Base-by-base conservation (phyloP, 2,113 vertebrate species). In the Peromyscus californicus region DNA sequence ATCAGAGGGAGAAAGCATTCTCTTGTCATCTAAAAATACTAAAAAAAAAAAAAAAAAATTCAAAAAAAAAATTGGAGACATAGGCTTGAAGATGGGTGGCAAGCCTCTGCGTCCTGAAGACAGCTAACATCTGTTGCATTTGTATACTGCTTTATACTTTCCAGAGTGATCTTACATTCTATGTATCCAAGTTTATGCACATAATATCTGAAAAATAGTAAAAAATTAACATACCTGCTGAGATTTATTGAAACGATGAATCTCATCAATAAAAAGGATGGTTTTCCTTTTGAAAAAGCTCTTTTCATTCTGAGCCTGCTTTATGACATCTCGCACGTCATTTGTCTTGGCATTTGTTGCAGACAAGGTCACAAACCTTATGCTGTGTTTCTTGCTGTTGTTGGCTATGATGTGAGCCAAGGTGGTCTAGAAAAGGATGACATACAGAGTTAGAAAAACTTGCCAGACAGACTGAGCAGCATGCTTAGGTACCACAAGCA, bases 181-280 rank as follows among this genome's bases (percentile, higher is more conserved):
- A 80, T 59, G 31, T 7, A n/a, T 69, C 82, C 59, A 48, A 36
- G n/a, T 39, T 82, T 67, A 90, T 54, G 3, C 36, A 67, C 17
- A 36, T 51, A 87, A 61, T 65, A 57, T 54, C n/a, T 48, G 84
- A 93, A 63, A 22, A 12, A 24, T 19, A 93, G 74, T 90, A 88
- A 82, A 97, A 59, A 92, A 85, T 29, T 69, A 92, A 91, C 94
- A 57, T 98, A 99, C 99, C 99, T 99, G 99, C 95, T 99, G 99
- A 87, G 99, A 99, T 98, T 99, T 99, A 98, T 99, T 99, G 98
- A 99, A 99, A 89, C 99, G 99, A 98, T 99, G 99, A 90, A 99
- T 99, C 98, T 99, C 99, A 2, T 99, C 99, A 75, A 99, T 99
- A 98, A 99, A 99, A 95, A 99, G 98, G 97, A 99, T 99, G 76